Evolutionary conservation across 2,888 invertebrate species (phyloP).

Genomic region (Spicauda simplicius): DNA sequence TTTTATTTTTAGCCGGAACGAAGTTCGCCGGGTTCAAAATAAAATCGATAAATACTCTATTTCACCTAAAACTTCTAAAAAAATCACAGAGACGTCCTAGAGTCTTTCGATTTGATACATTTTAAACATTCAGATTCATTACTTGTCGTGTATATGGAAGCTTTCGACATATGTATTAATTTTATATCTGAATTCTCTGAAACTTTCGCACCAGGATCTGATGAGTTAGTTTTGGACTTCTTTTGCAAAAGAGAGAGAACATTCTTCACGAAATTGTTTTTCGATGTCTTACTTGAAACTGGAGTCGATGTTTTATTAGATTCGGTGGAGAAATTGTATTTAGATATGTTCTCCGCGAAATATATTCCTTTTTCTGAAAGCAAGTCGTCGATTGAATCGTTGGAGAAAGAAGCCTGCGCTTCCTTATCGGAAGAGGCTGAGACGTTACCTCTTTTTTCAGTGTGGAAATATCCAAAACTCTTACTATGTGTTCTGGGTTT

Average conservation of each 20-base stretch:
- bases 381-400: slow-evolving; percentile 72
- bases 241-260: slow-evolving; percentile 58
- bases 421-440: slow-evolving; percentile 61
- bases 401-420: slow-evolving; percentile 67
- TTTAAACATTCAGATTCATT: slow-evolving; percentile 56
- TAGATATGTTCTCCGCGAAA: slow-evolving; percentile 61
- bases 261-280: slow-evolving; percentile 59
- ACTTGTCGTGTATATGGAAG: slow-evolving; percentile 57
- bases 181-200: slow-evolving; percentile 55
- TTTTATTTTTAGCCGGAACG: no score
- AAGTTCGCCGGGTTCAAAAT: background rate
- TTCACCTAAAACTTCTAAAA: slow-evolving; percentile 43
- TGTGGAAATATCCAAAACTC: slow-evolving; percentile 38
- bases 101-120: slow-evolving; percentile 52
- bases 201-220: slow-evolving; percentile 62
- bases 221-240: slow-evolving; percentile 56
- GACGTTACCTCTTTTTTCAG: slow-evolving; percentile 41
- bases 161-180: slow-evolving; percentile 66
- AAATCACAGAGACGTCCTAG: slow-evolving; percentile 62
- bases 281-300: slow-evolving; percentile 65
- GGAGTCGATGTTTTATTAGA: slow-evolving; percentile 51
- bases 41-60: slow-evolving; percentile 36
- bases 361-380: slow-evolving; percentile 64
- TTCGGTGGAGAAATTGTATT: slow-evolving; percentile 56
- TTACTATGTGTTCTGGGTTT: slow-evolving; percentile 34